Conservation (phyloP, 2,797 vertebrate genomes). For the Siniperca obscura region DNA sequence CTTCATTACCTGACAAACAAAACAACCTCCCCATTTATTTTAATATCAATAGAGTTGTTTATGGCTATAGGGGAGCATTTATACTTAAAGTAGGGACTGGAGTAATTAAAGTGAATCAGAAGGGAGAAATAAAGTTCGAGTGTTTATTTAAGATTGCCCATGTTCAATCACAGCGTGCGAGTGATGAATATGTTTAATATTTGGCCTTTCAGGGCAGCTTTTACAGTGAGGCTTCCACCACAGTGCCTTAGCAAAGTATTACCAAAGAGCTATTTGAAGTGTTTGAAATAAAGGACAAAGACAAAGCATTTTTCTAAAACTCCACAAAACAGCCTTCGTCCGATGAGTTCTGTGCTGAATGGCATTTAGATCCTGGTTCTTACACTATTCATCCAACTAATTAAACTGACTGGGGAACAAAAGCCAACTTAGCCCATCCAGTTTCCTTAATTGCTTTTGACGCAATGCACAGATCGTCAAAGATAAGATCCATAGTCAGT, state of each 20-base stretch:
- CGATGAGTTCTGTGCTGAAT: slow-evolving; percentile 48
- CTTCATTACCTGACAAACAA: not conserved
- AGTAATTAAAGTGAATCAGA: not conserved
- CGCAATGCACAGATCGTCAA: slow-evolving; percentile 61
- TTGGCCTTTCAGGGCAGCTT: not conserved
- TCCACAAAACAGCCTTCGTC: slow-evolving; percentile 24
- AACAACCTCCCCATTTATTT: not conserved
- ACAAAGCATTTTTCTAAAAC: slow-evolving; percentile 31
- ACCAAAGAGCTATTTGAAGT: slow-evolving; percentile 18
- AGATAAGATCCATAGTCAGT: slow-evolving; percentile 70
- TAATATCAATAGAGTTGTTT: not conserved
- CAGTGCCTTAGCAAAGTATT: not conserved
- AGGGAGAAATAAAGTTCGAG: not conserved
- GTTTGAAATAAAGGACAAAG: slow-evolving; percentile 50
- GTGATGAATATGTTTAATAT: slow-evolving; percentile 31
- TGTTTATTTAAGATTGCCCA: slow-evolving; percentile 3
- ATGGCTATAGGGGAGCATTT: not conserved
- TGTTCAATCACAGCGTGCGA: not conserved
- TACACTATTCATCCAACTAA: slow-evolving; percentile 66
- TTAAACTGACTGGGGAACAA: slow-evolving; percentile 76
- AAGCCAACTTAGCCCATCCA: slow-evolving; percentile 73
- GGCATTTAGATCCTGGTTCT: slow-evolving; percentile 52
- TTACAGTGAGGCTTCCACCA: not conserved
- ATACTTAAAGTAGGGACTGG: not conserved
- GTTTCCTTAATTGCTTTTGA: slow-evolving; percentile 80